Evolutionary conservation across 2,797 vertebrate genomes (phyloP).

Genomic region (Acropternis orthonyx): DNA sequence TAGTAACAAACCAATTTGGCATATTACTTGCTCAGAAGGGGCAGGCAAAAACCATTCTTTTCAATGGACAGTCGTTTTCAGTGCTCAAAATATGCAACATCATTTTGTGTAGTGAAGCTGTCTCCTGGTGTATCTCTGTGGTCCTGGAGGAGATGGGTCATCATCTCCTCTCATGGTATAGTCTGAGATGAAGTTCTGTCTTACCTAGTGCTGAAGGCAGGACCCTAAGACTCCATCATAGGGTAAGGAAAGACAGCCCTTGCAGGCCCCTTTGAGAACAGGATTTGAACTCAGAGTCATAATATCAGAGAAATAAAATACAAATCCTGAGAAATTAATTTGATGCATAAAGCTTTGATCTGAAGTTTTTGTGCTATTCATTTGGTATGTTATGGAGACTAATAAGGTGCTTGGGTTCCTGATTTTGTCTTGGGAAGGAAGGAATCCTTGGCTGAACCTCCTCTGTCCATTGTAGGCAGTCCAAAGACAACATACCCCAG

Average conservation of each 20-base stretch:
- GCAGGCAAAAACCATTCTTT: not conserved
- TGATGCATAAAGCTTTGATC: not conserved
- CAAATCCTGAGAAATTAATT: not conserved
- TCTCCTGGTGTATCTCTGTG: not conserved
- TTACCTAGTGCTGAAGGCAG: not conserved
- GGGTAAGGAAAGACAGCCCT: not conserved
- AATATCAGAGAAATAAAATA: not conserved
- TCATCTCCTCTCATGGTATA: not conserved
- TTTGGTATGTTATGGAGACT: not conserved
- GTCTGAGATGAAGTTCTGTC: not conserved
- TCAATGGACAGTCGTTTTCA: not conserved
- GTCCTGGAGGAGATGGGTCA: not conserved
- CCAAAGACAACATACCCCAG: not conserved
- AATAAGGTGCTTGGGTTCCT: not conserved
- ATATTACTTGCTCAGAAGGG: not conserved
- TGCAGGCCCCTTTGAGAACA: not conserved
- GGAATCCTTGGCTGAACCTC: not conserved
- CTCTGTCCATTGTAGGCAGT: not conserved
- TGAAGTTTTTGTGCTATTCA: not conserved
- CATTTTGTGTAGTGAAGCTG: not conserved
- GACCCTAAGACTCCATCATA: not conserved
- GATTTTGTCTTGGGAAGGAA: not conserved
- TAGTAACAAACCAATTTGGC: fast-evolving
- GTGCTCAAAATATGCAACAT: not conserved
- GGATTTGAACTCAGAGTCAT: not conserved